Percentiles rank a stretch among this genome's conserved stretches.
These are phyloP conservation scores for Folsomia manolachei DNA, from an alignment of 2,888 invertebrate species.

Conservation along the genomic window DNA sequence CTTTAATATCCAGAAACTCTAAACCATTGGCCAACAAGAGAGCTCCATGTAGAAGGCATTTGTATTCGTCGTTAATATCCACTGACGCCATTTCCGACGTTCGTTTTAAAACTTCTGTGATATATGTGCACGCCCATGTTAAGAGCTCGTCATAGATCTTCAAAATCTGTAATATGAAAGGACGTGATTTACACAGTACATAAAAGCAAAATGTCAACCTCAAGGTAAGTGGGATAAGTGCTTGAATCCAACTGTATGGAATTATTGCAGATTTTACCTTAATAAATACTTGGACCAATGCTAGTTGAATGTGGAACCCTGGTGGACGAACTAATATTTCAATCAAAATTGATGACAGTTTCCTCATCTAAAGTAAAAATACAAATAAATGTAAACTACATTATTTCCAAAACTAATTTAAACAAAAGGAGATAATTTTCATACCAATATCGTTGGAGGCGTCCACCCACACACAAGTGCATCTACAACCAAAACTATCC, in stretches of 20 bases:
- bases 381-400: too few relatives aligned
- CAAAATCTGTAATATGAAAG: conserved; percentile 20
- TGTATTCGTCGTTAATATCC: conserved; percentile 14
- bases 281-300: conserved; percentile 25
- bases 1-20: conserved; percentile 27
- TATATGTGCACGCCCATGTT: conserved; percentile 32
- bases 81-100: conserved; percentile 21
- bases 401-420: neutral
- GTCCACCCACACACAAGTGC: conserved; percentile 17
- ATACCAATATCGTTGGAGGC: conserved; percentile 2
- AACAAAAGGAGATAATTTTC: too few relatives aligned
- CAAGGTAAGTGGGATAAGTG: too few relatives aligned
- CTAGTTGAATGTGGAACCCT: conserved; percentile 23
- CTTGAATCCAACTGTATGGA: too few relatives aligned
- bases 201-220: neutral
- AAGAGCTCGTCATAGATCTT: conserved; percentile 28
- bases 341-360: conserved; percentile 22
- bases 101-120: conserved; percentile 29
- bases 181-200: neutral
- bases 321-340: conserved; percentile 28
- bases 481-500: conserved; percentile 20
- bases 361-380: conserved; percentile 21
- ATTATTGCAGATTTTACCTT: too few relatives aligned
- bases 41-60: conserved; percentile 28
- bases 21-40: conserved; percentile 27